Base-by-base conservation (phyloP, 2,888 invertebrate genomes). In the Acholoe squamosa region DNA sequence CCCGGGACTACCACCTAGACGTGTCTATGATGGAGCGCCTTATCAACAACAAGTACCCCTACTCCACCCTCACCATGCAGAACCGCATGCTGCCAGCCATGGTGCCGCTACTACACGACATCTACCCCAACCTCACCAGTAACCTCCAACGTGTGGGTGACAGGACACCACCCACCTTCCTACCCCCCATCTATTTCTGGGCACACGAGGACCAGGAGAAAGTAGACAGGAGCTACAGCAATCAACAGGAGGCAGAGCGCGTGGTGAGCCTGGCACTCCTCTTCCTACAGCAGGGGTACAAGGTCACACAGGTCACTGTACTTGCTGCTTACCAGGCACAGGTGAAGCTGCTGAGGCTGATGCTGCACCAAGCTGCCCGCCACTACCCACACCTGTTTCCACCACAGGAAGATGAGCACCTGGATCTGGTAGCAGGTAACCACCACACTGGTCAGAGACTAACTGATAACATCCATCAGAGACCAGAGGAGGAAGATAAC, bases 21-120 rank as follows among this genome's bases (percentile, higher is more conserved):
- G 33, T 92, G 33, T 92, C 92, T 0, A 84, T 92, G 89, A 92
- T 92, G 92, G 92, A 92, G 77, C 56, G 92, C 22, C 89, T 92
- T 0, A 92, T 92, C 33, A 91, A 92, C 34, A 92, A 92, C 89
- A 76, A 76, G 22, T 54, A 90, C 31, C 56, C 84, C 14, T 90
- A 89, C 52, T 16, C 86, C 16, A 51, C 91, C 14, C 34, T 92
- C 16, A 14, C 28, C 7, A n/a, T 90, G 61, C 92, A 92, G 71
- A 92, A 92, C 43, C 84, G 92, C n/a, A 92, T 92, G 92, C 86
- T 89, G 3, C 91, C 90, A 14, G 92, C 91, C 67, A 90, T 92
- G 80, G 91, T 92, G 0, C 76, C 89, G 0, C 89, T 92, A 0
- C 89, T 92, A 5, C 19, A 31, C 16, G 92, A 92, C 61, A 92